Conservation (phyloP, 2,888 invertebrate genomes). For the Coelinius sp. region DNA sequence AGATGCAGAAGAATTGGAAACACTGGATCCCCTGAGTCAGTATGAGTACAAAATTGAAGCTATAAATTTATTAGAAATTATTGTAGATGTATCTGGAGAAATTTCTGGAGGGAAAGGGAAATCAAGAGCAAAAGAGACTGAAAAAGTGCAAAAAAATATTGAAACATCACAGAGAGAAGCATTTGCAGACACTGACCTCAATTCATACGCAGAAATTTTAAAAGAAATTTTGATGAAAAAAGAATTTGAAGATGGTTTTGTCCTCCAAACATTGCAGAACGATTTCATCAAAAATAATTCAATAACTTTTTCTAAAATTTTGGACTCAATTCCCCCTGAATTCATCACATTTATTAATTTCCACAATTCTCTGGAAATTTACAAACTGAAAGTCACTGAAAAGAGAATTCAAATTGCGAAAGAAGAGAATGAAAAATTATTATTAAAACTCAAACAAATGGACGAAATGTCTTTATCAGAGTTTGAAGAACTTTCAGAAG, state of each 20-base stretch:
- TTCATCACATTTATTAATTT: constrained; percentile 59
- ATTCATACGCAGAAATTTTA: constrained; percentile 51
- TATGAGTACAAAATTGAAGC: constrained; percentile 58
- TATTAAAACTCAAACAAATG: constrained; percentile 42
- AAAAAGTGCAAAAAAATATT: neutral
- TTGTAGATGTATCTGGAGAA: constrained; percentile 13
- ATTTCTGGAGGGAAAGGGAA: constrained; percentile 20
- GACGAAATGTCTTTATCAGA: constrained; percentile 56
- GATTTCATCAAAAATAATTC: constrained; percentile 51
- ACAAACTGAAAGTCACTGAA: constrained; percentile 39
- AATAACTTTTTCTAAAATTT: constrained; percentile 46
- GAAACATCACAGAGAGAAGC: constrained; percentile 33
- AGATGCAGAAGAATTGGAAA: constrained; percentile 46
- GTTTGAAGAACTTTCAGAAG: constrained; percentile 53
- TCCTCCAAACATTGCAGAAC: constrained; percentile 59
- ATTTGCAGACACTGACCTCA: constrained; percentile 47
- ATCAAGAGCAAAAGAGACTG: constrained; percentile 31
- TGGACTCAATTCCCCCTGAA: constrained; percentile 55
- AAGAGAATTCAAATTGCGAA: constrained; percentile 31
- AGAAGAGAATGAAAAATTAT: constrained; percentile 29
- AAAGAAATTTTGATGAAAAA: constrained; percentile 53
- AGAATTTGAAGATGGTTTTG: constrained; percentile 57
- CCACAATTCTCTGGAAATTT: constrained; percentile 52
- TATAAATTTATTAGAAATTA: constrained; percentile 44
- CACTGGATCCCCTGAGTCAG: constrained; percentile 50